phyloP scores from a whole-genome alignment of 2,113 vertebrate species.

The Sardina pilchardus region DNA sequence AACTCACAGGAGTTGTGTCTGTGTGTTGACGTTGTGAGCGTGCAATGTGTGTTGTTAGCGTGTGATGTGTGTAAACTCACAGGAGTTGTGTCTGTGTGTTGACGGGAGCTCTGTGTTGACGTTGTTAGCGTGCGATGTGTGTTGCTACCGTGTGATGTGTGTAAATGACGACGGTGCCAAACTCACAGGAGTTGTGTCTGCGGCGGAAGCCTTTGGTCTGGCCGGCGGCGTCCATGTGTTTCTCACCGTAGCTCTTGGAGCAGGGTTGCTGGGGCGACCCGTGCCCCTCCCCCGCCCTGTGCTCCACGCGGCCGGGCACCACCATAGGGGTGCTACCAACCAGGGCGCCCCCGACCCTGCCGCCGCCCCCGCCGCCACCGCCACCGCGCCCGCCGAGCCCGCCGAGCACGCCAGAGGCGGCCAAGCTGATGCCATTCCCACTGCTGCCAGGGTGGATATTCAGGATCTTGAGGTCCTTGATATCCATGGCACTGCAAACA shows the following conservation, averaged over 20 bases:
- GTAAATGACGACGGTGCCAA: background rate
- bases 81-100: no score
- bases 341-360: conserved; percentile 42
- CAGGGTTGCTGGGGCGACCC: conserved; percentile 81
- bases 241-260: conserved; percentile 91
- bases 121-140: no score
- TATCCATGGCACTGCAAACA: conserved; percentile 87
- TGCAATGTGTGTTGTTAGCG: no score
- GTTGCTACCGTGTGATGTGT: no score
- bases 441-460: conserved; percentile 75
- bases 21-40: no score
- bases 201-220: conserved; percentile 88
- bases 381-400: background rate
- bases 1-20: conserved; percentile 97
- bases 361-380: background rate
- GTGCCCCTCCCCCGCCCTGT: conserved; percentile 59
- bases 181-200: conserved; percentile 96
- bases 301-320: conserved; percentile 81
- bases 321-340: conserved; percentile 78
- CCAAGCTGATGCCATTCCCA: conserved; percentile 58
- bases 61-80: no score
- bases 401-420: conserved; percentile 8
- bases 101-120: no score
- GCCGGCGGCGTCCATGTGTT: conserved; percentile 78
- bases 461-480: conserved; percentile 94